Base-by-base conservation (phyloP, 2,797 vertebrate genomes). In the Serranus cabrilla region DNA sequence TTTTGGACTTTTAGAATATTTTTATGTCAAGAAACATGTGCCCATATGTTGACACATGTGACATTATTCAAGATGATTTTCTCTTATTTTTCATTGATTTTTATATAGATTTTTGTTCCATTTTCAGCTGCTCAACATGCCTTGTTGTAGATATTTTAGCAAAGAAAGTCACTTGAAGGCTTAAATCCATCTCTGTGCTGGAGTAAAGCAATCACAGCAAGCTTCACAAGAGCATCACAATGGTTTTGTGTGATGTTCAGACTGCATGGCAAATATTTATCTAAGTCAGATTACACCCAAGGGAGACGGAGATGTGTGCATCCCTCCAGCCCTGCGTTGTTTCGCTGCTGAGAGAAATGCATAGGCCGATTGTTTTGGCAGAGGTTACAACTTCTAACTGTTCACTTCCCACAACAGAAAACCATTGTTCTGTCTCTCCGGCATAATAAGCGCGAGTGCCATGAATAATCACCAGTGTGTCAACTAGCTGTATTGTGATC, bases 191-290 rank as follows among this genome's bases (percentile, higher is more conserved):
- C 62, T 83, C 71, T 78, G 63, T 17, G n/a, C 70, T 81, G 58
- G 71, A 82, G 70, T 78, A 66, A 80, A 85, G 70, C 72, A 81
- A 84, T 92, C 83, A 58, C 81, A 71, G 72, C 68, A 57, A 87
- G 60, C 78, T 56, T 78, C 72, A 79, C 64, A 73, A 76, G 73
- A 82, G 85, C 78, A 83, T 84, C 86, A 85, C 84, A 89, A 75
- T 80, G 81, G 77, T 85, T 87, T 76, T 91, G 79, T 92, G 79
- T 90, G 86, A 92, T 84, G 83, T 80, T 93, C 81, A 87, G 87
- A 80, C 82, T 58, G 82, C 86, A 86, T 67, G 47, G 86, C 86
- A 92, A 93, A 94, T 94, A 91, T 94, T 93, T 93, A 90, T 90
- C 78, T 77, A 80, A 92, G 86, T 92, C 85, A 80, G 79, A 91